Percentiles rank a stretch among this genome's conserved stretches.
Evolutionary conservation across 2,797 vertebrate genomes (phyloP).

Genomic region (Poeciliopsis gracilis): DNA sequence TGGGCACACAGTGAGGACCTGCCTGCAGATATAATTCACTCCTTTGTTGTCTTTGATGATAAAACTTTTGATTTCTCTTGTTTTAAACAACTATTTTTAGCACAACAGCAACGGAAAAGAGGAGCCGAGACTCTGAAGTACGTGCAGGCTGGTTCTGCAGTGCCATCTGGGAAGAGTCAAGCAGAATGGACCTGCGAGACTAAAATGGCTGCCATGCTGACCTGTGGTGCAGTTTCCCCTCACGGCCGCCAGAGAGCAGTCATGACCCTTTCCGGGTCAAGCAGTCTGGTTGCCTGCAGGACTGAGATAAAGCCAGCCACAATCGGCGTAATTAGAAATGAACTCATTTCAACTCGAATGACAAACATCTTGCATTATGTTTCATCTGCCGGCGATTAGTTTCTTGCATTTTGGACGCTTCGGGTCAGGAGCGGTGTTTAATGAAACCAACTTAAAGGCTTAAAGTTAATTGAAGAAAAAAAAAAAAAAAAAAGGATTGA

Average conservation of each 20-base stretch:
- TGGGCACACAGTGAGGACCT: not conserved
- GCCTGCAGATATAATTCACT: too few species aligned
- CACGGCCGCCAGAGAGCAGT: conserved; percentile 58
- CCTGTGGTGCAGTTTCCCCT: conserved; percentile 34
- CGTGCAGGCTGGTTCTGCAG: conserved; percentile 7
- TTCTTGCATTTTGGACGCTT: not conserved
- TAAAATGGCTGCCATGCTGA: conserved; percentile 73
- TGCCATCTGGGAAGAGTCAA: conserved; percentile 33
- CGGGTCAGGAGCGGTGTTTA: not conserved
- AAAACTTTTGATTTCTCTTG: not conserved
- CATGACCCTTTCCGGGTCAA: conserved; percentile 23
- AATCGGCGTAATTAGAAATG: conserved; percentile 5
- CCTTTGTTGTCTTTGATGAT: not conserved
- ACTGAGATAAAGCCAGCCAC: conserved; percentile 3
- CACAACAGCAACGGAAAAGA: not conserved
- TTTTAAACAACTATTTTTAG: not conserved
- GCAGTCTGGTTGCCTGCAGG: not conserved
- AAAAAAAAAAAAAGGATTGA: too few species aligned
- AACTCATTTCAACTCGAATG: not conserved
- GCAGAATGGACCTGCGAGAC: conserved; percentile 38
- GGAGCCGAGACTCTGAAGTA: not conserved
- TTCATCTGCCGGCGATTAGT: not conserved
- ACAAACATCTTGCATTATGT: not conserved
- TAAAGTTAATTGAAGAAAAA: not conserved
- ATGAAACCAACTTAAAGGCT: not conserved